Evolutionary conservation across 2,797 vertebrate genomes (phyloP).

Genomic region (Pseudochirops cupreus): DNA sequence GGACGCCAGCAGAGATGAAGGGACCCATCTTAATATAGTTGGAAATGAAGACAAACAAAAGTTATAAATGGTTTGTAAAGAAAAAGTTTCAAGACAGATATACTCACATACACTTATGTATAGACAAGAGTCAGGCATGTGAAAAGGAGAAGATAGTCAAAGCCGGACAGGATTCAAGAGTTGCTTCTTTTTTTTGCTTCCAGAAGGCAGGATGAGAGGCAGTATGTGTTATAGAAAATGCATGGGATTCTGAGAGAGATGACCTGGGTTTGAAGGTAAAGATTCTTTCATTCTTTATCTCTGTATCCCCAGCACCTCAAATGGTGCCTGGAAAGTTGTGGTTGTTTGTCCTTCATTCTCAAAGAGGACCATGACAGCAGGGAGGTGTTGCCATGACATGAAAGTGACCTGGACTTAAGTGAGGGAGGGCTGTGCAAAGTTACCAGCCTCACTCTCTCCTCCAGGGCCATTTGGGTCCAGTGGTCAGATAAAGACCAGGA

Average conservation of each 20-base stretch:
- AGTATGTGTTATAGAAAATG: background rate
- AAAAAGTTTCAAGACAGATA: background rate
- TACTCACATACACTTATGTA: background rate
- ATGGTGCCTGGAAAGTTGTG: background rate
- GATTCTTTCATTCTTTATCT: background rate
- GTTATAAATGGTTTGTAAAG: background rate
- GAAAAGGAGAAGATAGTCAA: background rate
- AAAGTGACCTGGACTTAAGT: too few species aligned
- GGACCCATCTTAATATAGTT: background rate
- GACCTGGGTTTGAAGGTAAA: background rate
- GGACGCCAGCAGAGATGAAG: background rate
- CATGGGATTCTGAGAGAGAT: background rate
- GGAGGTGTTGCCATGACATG: too few species aligned
- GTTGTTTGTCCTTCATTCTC: too few species aligned
- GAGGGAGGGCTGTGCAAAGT: too few species aligned
- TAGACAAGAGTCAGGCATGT: background rate
- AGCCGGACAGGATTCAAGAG: background rate
- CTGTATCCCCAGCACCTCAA: background rate
- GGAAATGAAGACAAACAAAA: background rate
- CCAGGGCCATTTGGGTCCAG: too few species aligned
- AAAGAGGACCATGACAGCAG: too few species aligned
- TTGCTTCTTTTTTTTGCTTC: background rate
- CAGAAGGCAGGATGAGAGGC: background rate
- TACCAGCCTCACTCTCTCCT: too few species aligned
- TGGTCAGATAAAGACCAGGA: too few species aligned